Evolutionary conservation across 1,140 invertebrate genomes (phyloP), one percentile per base, ranked within the genome.

Genomic region (Copidosoma floridanum): DNA sequence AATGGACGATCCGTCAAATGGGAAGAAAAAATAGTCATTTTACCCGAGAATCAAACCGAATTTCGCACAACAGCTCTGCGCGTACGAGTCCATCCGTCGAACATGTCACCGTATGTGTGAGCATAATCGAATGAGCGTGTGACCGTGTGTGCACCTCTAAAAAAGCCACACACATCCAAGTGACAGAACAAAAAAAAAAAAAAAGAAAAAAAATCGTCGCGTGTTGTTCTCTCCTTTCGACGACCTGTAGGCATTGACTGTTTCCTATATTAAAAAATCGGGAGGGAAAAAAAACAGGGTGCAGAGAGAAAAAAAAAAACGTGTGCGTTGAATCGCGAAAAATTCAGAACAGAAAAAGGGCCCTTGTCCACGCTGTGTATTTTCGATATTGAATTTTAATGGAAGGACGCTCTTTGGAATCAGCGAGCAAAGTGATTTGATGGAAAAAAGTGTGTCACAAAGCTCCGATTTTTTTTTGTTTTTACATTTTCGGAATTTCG

Each of bases 181-280:
- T 5, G 35, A 23, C 46, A n/a, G n/a, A n/a, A n/a, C n/a, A n/a
- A n/a, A n/a, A n/a, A n/a, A n/a, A n/a, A n/a, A n/a, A n/a, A n/a
- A n/a, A n/a, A n/a, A n/a, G n/a, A n/a, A n/a, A n/a, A n/a, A n/a
- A n/a, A n/a, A n/a, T n/a, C n/a, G n/a, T 2, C 23, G 21, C 16
- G 51, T 20, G 24, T 53, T 53, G 41, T 53, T 53, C 41, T 53
- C 51, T 41, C 29, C 51, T 53, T 53, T 20, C 23, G 23, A 1
- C 35, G 35, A 5, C 14, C 46, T 18, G 29, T 26, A 12, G 10
- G 46, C 26, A 18, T 40, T 16, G 14, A 53, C 27, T n/a, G n/a
- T 53, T 20, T 53, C 40, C 41, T 53, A 35, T 12, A 53, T 53
- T 53, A 53, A 53, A 18, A 21, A 51, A 37, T n/a, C n/a, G 18